Evolutionary conservation across 1,140 invertebrate species (phyloP).

Genomic region (Bombus superbus): DNA sequence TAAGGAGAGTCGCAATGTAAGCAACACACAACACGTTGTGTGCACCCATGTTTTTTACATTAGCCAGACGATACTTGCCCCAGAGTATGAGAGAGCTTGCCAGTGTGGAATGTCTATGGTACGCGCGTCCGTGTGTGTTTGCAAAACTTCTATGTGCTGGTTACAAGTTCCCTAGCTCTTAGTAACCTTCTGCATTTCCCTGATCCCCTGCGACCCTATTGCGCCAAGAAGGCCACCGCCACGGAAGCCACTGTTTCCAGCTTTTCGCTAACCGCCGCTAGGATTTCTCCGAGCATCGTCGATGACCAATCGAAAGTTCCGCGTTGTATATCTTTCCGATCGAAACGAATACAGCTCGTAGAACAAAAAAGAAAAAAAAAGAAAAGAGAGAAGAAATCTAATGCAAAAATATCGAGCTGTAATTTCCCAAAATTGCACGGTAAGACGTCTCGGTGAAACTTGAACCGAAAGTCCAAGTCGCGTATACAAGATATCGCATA

Average conservation of each 20-base stretch:
- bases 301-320: neutral
- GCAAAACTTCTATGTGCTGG: constrained; percentile 49
- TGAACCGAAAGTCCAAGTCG: neutral
- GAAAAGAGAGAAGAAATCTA: no score
- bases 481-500: constrained; percentile 5
- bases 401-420: neutral
- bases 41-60: constrained; percentile 80
- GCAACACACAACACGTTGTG: constrained; percentile 73
- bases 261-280: neutral
- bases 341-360: no score
- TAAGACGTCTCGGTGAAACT: neutral
- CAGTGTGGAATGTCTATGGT: constrained; percentile 59
- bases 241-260: neutral
- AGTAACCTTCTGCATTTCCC: constrained; percentile 48
- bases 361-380: neutral
- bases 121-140: constrained; percentile 45
- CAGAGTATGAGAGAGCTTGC: constrained; percentile 64
- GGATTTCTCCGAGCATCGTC: neutral
- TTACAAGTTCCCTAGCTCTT: constrained; percentile 56
- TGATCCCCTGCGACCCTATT: constrained; percentile 53
- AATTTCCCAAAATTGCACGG: neutral
- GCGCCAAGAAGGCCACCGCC: constrained; percentile 18
- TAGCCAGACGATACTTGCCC: constrained; percentile 80
- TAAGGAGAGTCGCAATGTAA: constrained; percentile 76
- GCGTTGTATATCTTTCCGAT: no score